These are phyloP conservation scores for Lophius americanus DNA, from an alignment of 2,797 vertebrate species.

Conservation along the genomic window DNA sequence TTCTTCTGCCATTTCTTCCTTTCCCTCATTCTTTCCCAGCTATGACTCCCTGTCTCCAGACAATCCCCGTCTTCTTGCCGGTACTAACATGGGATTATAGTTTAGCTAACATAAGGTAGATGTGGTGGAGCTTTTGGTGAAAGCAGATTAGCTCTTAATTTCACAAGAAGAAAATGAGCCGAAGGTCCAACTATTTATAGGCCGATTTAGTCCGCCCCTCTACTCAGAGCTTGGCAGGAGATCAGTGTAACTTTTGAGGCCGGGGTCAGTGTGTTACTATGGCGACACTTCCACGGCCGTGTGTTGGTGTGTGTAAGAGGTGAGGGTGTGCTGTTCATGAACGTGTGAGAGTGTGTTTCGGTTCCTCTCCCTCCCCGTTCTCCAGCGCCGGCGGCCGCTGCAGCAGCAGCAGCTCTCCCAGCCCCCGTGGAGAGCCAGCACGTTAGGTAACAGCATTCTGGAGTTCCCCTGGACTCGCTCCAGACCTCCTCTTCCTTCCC, in stretches of 20 bases:
- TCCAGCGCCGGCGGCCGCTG: constrained; percentile 32
- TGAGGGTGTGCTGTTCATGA: constrained; percentile 6
- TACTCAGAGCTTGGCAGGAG: constrained; percentile 60
- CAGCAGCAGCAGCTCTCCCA: constrained; percentile 59
- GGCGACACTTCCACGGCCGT: constrained; percentile 58
- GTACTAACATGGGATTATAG: constrained; percentile 20
- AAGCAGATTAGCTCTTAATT: constrained; percentile 75
- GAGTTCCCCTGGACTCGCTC: constrained; percentile 85
- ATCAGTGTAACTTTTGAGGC: constrained; percentile 65
- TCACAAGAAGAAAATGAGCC: constrained; percentile 71
- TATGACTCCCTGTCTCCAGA: constrained; percentile 6
- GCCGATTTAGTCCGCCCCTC: constrained; percentile 70
- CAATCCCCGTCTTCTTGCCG: not conserved
- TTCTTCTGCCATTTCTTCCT: constrained; percentile 30
- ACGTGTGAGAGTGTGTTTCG: constrained; percentile 13
- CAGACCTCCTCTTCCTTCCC: constrained; percentile 75
- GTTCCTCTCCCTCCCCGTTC: constrained; percentile 4
- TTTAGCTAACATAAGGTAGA: constrained; percentile 49
- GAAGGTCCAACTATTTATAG: constrained; percentile 78
- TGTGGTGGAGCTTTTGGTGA: constrained; percentile 53
- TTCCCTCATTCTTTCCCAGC: constrained; percentile 32
- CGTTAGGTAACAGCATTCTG: constrained; percentile 81
- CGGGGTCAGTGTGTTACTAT: constrained; percentile 81
- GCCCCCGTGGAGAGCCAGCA: constrained; percentile 68
- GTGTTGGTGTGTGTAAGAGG: constrained; percentile 31